These are phyloP conservation scores for Crocuta crocuta DNA, from an alignment of 2,113 vertebrate genomes.

Conservation along the genomic window DNA sequence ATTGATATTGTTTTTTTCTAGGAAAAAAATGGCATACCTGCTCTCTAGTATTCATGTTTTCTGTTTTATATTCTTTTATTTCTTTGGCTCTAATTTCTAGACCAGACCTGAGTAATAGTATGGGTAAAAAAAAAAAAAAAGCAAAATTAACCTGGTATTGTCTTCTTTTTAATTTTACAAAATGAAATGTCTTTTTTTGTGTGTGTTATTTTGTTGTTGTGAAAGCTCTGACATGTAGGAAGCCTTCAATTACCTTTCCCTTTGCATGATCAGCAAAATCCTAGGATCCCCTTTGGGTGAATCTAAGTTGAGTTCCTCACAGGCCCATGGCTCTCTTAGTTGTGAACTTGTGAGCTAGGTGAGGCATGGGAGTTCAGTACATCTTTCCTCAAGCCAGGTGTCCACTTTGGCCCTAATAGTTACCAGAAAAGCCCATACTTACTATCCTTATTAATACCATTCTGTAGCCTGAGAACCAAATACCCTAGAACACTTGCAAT, in stretches of 20 bases:
- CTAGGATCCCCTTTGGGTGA: background rate
- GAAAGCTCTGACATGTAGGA: background rate
- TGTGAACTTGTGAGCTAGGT: background rate
- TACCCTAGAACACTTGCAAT: background rate
- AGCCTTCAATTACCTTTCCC: background rate
- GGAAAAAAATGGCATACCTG: background rate
- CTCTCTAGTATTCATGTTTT: background rate
- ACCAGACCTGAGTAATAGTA: background rate
- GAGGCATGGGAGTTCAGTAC: too few relatives aligned
- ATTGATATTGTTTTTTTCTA: background rate
- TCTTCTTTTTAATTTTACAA: background rate
- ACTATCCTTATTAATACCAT: background rate
- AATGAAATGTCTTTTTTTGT: background rate
- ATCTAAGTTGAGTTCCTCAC: background rate
- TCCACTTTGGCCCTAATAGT: background rate
- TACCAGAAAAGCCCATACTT: background rate
- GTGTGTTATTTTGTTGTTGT: background rate
- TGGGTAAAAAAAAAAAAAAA: background rate
- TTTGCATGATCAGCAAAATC: background rate
- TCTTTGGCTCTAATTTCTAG: constrained; percentile 41
- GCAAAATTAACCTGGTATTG: background rate
- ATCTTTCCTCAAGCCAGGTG: background rate
- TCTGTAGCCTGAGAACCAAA: background rate
- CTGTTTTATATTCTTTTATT: background rate
- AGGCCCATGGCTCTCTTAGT: background rate